These are phyloP conservation scores for Dicranocentrus wangi DNA, from an alignment of 2,888 invertebrate genomes.

Conservation along the genomic window DNA sequence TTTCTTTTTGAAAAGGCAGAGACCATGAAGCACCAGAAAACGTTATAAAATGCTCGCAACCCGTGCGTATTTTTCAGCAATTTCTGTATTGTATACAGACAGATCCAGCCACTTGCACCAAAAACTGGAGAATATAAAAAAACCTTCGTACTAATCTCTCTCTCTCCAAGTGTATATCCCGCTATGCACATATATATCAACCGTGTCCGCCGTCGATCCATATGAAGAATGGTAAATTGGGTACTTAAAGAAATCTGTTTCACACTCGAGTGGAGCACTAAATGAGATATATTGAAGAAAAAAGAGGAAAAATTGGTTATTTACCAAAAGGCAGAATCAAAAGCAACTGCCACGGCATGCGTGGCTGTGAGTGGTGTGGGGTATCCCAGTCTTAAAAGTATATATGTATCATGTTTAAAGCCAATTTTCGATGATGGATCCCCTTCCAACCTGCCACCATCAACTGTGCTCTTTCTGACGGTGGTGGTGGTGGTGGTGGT, in stretches of 20 bases:
- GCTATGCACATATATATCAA: too few species aligned
- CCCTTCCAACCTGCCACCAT: slow-evolving; percentile 19
- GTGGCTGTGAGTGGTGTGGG: background rate
- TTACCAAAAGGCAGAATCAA: background rate
- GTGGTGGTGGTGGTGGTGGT: background rate
- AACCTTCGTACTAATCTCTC: too few species aligned
- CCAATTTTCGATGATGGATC: slow-evolving; percentile 45
- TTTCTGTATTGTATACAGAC: too few species aligned
- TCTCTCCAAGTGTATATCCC: too few species aligned
- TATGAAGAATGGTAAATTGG: slow-evolving; percentile 10
- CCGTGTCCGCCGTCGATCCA: too few species aligned
- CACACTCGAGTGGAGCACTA: slow-evolving; percentile 24
- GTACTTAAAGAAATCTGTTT: slow-evolving; percentile 27
- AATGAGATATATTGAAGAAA: slow-evolving; percentile 16
- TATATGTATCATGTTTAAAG: slow-evolving; percentile 23
- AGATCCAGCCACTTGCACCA: too few species aligned
- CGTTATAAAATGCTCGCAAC: too few species aligned
- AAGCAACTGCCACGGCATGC: background rate
- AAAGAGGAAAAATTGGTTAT: slow-evolving; percentile 9
- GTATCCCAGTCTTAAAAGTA: background rate
- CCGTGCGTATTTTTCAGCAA: too few species aligned
- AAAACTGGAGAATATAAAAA: too few species aligned
- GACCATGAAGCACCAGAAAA: too few species aligned
- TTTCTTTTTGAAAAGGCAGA: too few species aligned
- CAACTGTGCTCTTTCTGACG: background rate